Conservation (phyloP, 2,888 invertebrate species). For the Ecdyonurus torrentis region DNA sequence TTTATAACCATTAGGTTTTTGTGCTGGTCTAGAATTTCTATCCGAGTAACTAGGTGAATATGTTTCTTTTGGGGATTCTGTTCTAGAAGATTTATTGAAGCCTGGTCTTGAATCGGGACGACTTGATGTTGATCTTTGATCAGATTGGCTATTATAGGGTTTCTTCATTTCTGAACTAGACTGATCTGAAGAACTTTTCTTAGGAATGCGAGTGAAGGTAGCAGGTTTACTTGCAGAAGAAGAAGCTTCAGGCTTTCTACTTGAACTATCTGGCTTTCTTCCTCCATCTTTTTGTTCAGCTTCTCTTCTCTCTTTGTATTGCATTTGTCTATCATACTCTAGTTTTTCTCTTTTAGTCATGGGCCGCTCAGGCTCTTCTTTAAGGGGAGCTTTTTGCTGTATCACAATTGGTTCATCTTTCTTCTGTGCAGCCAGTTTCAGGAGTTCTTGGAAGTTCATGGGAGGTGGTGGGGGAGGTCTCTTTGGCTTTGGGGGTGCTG, state of each 20-base stretch:
- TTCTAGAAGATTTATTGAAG: neutral
- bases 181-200: neutral
- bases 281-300: slow-evolving; percentile 7
- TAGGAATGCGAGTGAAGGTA: neutral
- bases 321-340: slow-evolving; percentile 55
- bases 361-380: slow-evolving; percentile 44
- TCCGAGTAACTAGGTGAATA: neutral
- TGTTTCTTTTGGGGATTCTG: neutral
- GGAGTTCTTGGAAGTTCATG: slow-evolving; percentile 57
- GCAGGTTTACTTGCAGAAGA: neutral
- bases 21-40: neutral
- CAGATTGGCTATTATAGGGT: neutral
- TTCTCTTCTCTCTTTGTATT: slow-evolving; percentile 29
- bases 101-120: neutral
- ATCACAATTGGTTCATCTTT: slow-evolving; percentile 59
- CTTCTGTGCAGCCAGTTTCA: slow-evolving; percentile 36
- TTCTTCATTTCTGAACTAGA: neutral
- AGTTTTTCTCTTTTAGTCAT: slow-evolving; percentile 67
- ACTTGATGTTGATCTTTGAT: neutral
- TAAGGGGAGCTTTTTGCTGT: slow-evolving; percentile 29
- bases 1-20: neutral
- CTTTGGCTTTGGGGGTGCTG: slow-evolving; percentile 32
- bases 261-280: neutral
- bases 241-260: neutral
- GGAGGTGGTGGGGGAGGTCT: slow-evolving; percentile 46